Evolutionary conservation across 2,113 vertebrate species (phyloP).

Genomic region (Archocentrus centrarchus): DNA sequence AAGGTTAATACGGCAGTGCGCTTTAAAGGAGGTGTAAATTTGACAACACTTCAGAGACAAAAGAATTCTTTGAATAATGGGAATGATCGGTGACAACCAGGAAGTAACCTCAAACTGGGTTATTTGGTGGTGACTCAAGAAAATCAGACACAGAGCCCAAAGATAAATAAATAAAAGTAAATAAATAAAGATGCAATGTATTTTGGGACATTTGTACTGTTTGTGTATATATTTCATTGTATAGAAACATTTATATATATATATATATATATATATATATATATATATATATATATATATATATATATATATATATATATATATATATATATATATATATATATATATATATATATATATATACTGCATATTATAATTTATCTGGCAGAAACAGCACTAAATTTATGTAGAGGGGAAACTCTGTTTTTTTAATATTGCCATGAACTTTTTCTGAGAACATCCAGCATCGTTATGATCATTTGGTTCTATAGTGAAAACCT

Average conservation of each 20-base stretch:
- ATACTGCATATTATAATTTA: not conserved
- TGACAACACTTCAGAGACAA: not conserved
- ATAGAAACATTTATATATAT: not conserved
- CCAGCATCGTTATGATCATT: not conserved
- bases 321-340: not conserved
- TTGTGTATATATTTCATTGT: no score
- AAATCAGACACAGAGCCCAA: not conserved
- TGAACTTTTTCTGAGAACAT: slow-evolving; percentile 20
- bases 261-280: no score
- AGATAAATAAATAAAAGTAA: not conserved
- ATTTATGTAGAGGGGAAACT: not conserved
- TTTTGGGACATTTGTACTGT: no score
- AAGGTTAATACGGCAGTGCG: slow-evolving; percentile 44
- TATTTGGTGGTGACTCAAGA: not conserved
- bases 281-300: no score
- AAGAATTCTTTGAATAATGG: not conserved
- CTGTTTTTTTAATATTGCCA: not conserved
- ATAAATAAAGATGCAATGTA: no score
- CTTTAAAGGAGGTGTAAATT: slow-evolving; percentile 10
- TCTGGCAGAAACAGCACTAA: not conserved
- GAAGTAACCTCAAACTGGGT: not conserved
- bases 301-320: not conserved
- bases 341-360: not conserved
- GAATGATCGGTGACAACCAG: not conserved
- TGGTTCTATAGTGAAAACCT: slow-evolving; percentile 23